Base-by-base conservation (phyloP, 2,113 vertebrate genomes). In the Phylloscopus trochilus region DNA sequence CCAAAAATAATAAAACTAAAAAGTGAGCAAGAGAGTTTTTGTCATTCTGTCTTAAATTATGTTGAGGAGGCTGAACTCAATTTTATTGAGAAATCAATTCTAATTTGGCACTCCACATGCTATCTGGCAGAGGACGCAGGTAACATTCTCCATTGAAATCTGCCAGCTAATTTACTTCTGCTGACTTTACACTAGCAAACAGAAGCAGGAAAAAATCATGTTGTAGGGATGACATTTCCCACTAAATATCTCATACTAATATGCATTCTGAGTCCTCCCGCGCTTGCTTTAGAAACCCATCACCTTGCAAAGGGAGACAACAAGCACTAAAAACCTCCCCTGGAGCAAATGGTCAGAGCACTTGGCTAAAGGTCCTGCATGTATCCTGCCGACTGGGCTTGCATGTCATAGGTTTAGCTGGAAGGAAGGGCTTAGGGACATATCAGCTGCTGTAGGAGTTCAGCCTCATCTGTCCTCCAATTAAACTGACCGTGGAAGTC, bases 31-130 rank as follows among this genome's bases (percentile, higher is more conserved):
- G 83, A 95, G 92, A 87, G 89, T 93, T 97, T 97, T 96, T 96
- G 96, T 97, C 94, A 95, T 97, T 97, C 95, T 97, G 87, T 91
- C 95, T 97, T 47, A 51, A 95, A 97, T 97, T 97, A 96, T 96
- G 96, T 94, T 94, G 97, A 93, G 95, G 88, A 97, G 96, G 96
- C 91, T 97, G 97, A 98, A 97, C 96, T 97, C 95, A 95, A 95
- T 98, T 97, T 98, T 98, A 98, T 98, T 97, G 97, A 97, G 97
- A 98, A 98, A 98, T 98, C 98, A 97, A 98, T 98, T 98, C 97
- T 97, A 97, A 97, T 97, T 97, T 98, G 98, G 97, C 97, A 97
- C 94, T 96, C 96, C 60, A 55, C 89, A 89, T 70, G 64, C 93
- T 97, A 91, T 96, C 96, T 97, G 97, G 97, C 97, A 97, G 96